Conservation (phyloP, 1,140 invertebrate species). For the Venustaconcha ellipsiformis region DNA sequence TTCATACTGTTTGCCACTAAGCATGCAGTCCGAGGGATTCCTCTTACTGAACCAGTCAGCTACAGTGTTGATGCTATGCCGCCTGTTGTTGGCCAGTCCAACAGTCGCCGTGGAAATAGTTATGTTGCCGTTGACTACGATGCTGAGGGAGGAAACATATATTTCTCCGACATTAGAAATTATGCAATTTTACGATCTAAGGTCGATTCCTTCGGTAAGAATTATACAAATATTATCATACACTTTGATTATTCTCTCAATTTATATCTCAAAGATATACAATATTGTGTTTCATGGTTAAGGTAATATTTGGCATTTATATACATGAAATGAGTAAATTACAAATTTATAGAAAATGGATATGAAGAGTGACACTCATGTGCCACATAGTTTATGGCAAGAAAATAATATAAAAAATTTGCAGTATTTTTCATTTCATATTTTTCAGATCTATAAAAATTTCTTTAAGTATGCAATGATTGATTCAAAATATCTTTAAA, state of each 20-base stretch:
- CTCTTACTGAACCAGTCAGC: conserved; percentile 71
- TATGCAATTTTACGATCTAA: conserved; percentile 89
- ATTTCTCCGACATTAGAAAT: conserved; percentile 97
- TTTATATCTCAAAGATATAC: not conserved
- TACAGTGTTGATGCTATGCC: conserved; percentile 86
- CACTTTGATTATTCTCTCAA: not conserved
- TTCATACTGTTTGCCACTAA: conserved; percentile 98
- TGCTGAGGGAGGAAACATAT: conserved; percentile 88
- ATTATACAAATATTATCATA: not conserved
- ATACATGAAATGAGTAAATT: no score
- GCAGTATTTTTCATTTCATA: no score
- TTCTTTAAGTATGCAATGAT: no score
- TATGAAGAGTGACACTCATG: no score
- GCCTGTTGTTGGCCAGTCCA: conserved; percentile 71
- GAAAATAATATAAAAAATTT: no score
- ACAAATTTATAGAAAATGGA: no score
- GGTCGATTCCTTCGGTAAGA: not conserved
- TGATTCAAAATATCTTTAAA: no score
- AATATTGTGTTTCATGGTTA: no score
- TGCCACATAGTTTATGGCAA: no score
- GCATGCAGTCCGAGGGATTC: conserved; percentile 95
- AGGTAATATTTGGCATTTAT: no score
- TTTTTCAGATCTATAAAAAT: no score
- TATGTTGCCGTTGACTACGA: conserved; percentile 99
- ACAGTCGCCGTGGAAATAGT: conserved; percentile 82